These are phyloP conservation scores for Aspiorhynchus laticeps DNA, from an alignment of 2,113 vertebrate genomes.

Conservation along the genomic window DNA sequence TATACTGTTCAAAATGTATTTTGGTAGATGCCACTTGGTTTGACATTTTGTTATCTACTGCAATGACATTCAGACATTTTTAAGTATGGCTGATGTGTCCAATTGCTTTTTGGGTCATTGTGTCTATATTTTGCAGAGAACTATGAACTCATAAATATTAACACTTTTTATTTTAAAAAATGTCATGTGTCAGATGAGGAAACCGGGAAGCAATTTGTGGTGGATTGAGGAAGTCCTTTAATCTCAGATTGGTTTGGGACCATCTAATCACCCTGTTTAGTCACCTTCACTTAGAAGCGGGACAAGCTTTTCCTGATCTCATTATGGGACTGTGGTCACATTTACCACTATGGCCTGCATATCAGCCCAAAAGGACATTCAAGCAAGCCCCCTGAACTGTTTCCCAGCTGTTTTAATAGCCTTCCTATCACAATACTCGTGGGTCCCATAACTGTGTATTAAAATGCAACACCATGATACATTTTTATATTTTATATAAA, in stretches of 20 bases:
- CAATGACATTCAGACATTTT: neutral
- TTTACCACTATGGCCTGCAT: neutral
- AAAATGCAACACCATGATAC: no score
- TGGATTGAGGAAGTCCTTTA: neutral
- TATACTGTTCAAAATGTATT: neutral
- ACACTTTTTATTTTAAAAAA: neutral
- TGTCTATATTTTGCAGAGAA: neutral
- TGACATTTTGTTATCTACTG: neutral
- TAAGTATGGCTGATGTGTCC: neutral
- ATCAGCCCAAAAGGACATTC: neutral
- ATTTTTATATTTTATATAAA: no score
- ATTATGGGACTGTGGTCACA: constrained; percentile 19
- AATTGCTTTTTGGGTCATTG: neutral
- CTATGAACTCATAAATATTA: neutral
- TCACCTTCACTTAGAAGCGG: constrained; percentile 13
- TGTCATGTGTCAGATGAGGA: neutral
- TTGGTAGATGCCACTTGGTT: neutral
- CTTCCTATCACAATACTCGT: neutral
- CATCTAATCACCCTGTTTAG: neutral
- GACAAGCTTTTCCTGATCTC: constrained; percentile 14
- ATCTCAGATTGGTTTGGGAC: neutral
- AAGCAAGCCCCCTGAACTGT: neutral
- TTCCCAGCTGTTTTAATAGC: neutral
- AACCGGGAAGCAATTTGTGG: neutral
- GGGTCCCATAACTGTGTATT: neutral